A percentile compares a stretch with the other conserved stretches of the same genome.
Conservation (phyloP, 2,888 invertebrate genomes). For the Acanthosepion esculentum region DNA sequence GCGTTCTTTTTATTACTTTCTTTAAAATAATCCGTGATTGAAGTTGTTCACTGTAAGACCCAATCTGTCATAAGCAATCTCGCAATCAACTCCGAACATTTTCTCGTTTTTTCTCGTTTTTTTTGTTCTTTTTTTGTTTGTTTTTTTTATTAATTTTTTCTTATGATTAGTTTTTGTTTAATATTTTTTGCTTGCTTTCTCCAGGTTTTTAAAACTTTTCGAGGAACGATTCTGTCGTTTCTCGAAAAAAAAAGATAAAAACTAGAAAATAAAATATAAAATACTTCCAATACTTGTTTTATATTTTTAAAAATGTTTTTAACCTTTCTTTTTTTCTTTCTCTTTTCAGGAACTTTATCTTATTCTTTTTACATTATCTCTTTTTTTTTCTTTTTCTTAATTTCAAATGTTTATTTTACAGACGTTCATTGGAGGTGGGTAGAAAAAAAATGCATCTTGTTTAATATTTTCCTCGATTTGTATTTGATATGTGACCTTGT, state of each 20-base stretch:
- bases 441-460: not conserved
- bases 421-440: not conserved
- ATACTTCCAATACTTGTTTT: not conserved
- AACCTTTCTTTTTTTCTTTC: not conserved
- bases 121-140: not conserved
- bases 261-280: not conserved
- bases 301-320: not conserved
- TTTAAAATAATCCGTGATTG: not conserved
- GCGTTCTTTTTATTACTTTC: not conserved
- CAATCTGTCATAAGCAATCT: slow-evolving; percentile 17
- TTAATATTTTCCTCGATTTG: not conserved
- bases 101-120: not conserved
- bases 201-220: not conserved
- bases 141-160: not conserved
- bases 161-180: not conserved
- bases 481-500: not conserved
- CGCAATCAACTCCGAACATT: not conserved
- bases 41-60: not conserved
- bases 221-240: not conserved
- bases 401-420: slow-evolving; percentile 14
- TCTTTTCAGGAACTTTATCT: not conserved
- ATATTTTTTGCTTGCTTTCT: not conserved
- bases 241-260: not conserved
- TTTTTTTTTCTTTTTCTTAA: not conserved
- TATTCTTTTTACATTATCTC: not conserved